Conservation (phyloP, 2,113 vertebrate genomes). For the Probosciger aterrimus region DNA sequence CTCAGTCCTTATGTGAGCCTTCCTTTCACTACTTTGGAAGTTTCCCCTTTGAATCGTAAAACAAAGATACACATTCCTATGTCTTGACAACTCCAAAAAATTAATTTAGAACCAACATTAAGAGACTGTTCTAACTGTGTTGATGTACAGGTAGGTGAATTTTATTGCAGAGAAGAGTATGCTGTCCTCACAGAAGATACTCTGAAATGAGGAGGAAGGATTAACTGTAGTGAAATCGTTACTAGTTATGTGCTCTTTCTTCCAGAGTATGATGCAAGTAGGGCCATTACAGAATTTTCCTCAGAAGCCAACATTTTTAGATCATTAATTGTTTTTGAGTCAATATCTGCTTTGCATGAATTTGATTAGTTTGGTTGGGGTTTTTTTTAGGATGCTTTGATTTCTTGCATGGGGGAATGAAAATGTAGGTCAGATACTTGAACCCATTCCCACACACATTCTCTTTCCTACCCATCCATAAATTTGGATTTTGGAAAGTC, state of each 20-base stretch:
- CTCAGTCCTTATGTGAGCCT: neutral
- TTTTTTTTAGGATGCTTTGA: neutral
- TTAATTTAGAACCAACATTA: neutral
- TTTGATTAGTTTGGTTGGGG: neutral
- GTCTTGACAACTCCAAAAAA: neutral
- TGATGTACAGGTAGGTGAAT: neutral
- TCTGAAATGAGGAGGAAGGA: neutral
- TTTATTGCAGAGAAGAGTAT: neutral
- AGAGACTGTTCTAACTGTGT: neutral
- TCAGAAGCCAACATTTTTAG: neutral
- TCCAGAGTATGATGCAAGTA: neutral
- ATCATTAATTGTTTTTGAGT: neutral
- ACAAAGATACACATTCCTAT: neutral
- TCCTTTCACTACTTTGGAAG: constrained; percentile 1
- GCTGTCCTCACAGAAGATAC: neutral
- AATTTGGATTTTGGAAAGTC: neutral
- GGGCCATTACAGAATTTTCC: neutral
- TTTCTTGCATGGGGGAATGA: neutral
- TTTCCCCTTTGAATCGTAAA: neutral
- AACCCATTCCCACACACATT: constrained; percentile 15
- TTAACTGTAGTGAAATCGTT: neutral
- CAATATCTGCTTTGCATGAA: neutral
- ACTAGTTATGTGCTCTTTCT: neutral
- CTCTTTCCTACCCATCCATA: neutral
- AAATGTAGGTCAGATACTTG: neutral